Conservation (phyloP, 2,113 vertebrate species). For the Cariama cristata region DNA sequence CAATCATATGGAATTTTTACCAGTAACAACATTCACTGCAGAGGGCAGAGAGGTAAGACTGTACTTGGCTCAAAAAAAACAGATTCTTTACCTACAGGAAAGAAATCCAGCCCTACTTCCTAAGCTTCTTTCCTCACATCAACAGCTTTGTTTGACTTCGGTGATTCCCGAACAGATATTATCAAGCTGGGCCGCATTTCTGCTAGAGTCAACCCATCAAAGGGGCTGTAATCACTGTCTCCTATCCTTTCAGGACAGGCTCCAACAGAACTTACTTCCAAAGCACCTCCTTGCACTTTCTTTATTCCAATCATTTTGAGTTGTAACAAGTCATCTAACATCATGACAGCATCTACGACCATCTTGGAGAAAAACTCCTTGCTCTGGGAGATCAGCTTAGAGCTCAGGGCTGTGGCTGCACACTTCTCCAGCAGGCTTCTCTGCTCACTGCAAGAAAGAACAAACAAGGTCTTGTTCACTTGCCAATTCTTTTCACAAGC, state of each 20-base stretch:
- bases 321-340: slow-evolving; percentile 90
- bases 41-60: not conserved
- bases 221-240: not conserved
- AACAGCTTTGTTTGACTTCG: not conserved
- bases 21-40: too few relatives aligned
- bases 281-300: slow-evolving; percentile 95
- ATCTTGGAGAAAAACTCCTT: slow-evolving; percentile 94
- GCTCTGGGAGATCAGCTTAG: slow-evolving; percentile 93
- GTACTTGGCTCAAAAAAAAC: not conserved
- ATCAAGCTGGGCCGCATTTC: not conserved
- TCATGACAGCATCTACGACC: slow-evolving; percentile 96
- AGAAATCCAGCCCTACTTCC: not conserved
- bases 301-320: slow-evolving; percentile 99
- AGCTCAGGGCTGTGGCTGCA: slow-evolving; percentile 93
- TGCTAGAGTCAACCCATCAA: not conserved
- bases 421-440: slow-evolving; percentile 91
- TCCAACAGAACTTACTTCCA: slow-evolving; percentile 81
- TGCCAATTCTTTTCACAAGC: not conserved
- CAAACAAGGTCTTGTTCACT: not conserved
- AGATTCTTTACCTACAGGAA: not conserved
- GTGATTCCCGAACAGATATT: not conserved
- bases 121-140: not conserved
- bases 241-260: not conserved
- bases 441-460: slow-evolving; percentile 82
- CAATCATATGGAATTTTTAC: slow-evolving; percentile 81